Conservation (phyloP, 2,797 vertebrate species). For the Gobionotothen gibberifrons region DNA sequence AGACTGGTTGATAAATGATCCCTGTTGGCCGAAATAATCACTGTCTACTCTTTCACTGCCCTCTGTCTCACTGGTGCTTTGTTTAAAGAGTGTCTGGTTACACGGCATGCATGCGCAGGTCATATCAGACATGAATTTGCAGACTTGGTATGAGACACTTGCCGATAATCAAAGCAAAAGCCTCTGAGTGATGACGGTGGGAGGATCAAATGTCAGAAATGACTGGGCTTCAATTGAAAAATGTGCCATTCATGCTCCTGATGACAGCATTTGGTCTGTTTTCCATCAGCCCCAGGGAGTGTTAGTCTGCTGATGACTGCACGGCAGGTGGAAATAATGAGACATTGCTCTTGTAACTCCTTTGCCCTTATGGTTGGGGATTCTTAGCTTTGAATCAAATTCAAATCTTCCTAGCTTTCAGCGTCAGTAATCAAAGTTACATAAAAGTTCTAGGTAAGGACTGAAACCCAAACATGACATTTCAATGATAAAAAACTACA, state of each 20-base stretch:
- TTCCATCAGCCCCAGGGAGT: constrained; percentile 49
- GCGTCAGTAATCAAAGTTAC: not conserved
- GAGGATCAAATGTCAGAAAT: constrained; percentile 55
- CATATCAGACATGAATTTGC: constrained; percentile 48
- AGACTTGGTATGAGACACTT: constrained; percentile 44
- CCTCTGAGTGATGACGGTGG: constrained; percentile 7
- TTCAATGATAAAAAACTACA: not conserved
- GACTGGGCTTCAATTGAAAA: constrained; percentile 27
- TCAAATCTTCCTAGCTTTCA: not conserved
- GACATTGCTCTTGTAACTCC: constrained; percentile 10
- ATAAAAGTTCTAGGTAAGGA: not conserved
- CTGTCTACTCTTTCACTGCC: constrained; percentile 65
- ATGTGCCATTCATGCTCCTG: constrained; percentile 15
- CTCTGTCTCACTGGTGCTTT: constrained; percentile 58
- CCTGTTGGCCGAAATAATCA: constrained; percentile 63
- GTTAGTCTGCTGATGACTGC: constrained; percentile 19
- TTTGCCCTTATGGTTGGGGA: not conserved
- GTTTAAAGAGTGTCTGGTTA: constrained; percentile 70
- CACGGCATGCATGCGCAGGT: constrained; percentile 52
- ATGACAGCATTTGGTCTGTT: constrained; percentile 47
- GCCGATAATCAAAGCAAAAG: constrained; percentile 42
- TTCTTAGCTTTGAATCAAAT: not conserved
- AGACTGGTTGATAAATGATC: constrained; percentile 63
- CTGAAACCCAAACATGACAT: not conserved
- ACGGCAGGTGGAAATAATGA: constrained; percentile 48